Base-by-base conservation (phyloP, 2,888 invertebrate genomes). In the Melieria omissa region DNA sequence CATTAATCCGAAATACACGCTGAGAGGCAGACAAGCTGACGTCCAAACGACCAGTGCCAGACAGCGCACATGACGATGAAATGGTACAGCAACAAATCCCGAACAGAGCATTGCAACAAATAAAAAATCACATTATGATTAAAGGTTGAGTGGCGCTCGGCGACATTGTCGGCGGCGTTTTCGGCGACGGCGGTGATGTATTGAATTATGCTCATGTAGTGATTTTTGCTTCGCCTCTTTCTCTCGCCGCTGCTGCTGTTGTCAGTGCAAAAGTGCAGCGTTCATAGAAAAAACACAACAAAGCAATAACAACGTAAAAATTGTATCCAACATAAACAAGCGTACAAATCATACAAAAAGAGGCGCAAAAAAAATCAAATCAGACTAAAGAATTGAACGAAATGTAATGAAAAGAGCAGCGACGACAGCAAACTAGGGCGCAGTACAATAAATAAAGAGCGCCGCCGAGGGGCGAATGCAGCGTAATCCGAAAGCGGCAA, bases 1-100 rank as follows among this genome's bases (percentile, higher is more conserved):
- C 77, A 76, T 75, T 76, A 77, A 77, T 77, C 77, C 75, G 69
- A 70, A 73, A 71, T 75, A 73, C 73, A 72, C 74, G 75, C 72
- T 72, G 75, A 75, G 75, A 71, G 73, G 74, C 75, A 71, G 73
- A 74, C 74, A 52, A 12, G 52, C n/a, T 14, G 52, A 52, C 52
- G 42, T 29, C 7, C 29, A 44, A 8, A 41, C 7, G 10, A 60
- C 9, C 60, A 60, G 1, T 41, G 41, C 4, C 58, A 47, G 64
- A 29, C 47, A 64, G 16, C 64, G 49, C 9, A 46, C 47, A 61
- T 42, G 9, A 42, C 12, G 47, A 42, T 5, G 12, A 54, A 41
- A 45, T 6, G 61, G 12, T 52, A 72, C 44, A 63, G 46, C 57
- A 47, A 14, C n/a, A 46, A 16, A 60, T 57, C 65, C 57, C 54